Evolutionary conservation across 2,888 invertebrate genomes (phyloP), one percentile per base, ranked within the genome.

Genomic region (Frankliniella intonsa): DNA sequence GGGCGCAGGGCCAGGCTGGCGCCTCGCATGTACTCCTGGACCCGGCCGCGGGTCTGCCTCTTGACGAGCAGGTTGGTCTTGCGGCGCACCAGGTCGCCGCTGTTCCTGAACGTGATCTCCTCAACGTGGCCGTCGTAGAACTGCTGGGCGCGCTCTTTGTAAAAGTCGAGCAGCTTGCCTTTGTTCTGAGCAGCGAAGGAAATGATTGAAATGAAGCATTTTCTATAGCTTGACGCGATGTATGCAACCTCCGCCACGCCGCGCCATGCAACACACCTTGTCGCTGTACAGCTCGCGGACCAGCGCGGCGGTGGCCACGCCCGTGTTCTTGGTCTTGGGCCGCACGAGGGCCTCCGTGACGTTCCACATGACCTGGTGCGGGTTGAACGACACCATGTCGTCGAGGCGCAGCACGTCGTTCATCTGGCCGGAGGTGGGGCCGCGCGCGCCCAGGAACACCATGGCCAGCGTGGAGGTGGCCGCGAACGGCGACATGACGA

Each of bases 321-420:
- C 94, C n/a, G 92, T 90, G 81, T 91, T 91, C 51, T 91, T 89
- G 0, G 91, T 90, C 82, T 85, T 85, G 8, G 62, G 62, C 62
- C 62, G 69, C 50, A 92, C 89, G 84, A 93, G 92, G 0, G 95
- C 93, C 86, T 95, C 95, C 0, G 95, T 95, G 27, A 96, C 93
- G 86, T 96, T 96, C 87, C 94, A 94, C 85, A 96, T 92, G 0
- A 95, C 93, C 85, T 95, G 90, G 87, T 97, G 96, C 0, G 96
- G 96, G 88, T 96, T 97, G 86, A 97, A 96, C 0, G 95, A 95
- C 0, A 95, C 93, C 92, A 96, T 95, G 84, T 96, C 95, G 86
- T 96, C 96, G 22, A 96, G 89, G 85, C 93, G 92, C 0, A 96
- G 89, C 17, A 96, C 92, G 86, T 95, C 95, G 86, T 96, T 96